Evolutionary conservation across 2,797 vertebrate genomes (phyloP), one percentile per base, ranked within the genome.

Genomic region (Antrozous pallidus): DNA sequence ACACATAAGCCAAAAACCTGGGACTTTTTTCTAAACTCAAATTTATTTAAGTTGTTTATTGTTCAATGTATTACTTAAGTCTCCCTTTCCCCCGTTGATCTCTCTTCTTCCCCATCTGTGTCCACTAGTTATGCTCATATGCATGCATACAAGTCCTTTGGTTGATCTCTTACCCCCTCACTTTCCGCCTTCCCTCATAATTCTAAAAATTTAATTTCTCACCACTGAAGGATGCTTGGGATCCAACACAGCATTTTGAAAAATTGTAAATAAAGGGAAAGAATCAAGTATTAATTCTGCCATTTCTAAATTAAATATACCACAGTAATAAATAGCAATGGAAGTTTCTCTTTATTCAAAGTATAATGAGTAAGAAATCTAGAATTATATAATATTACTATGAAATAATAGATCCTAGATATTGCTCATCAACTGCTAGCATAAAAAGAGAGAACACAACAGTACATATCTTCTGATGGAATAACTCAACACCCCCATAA

Each of bases 291-390:
- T 90, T 78, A 89, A 71, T 70, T 33, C 38, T 86, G 47, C 31
- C 49, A 86, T 93, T 73, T 67, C 80, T 83, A 93, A 40, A 65
- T 47, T 33, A 93, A 81, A 75, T 93, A 93, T 40, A 82, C 54
- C 42, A 54, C 28, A 16, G 58, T 70, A 90, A 75, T 42, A 70
- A 88, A 87, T 0, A 93, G 36, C 65, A 83, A 63, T 40, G 42
- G 8, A 80, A 79, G 13, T 36, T 65, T 86, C 45, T 94, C 49
- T 84, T 90, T 69, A 79, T 51, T 36, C 33, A 36, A 63, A 33
- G 36, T 85, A 80, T 74, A 71, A 31, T 89, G 9, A 95, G 83
- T 20, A 86, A 28, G 45, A 95, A 92, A 90, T 51, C 8, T 54
- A 11, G 42, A 88, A 70, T 93, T 67, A 81, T 67, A 81, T 61